These are phyloP conservation scores for Eremobia ochroleuca DNA, from an alignment of 2,888 invertebrate genomes.

Conservation along the genomic window DNA sequence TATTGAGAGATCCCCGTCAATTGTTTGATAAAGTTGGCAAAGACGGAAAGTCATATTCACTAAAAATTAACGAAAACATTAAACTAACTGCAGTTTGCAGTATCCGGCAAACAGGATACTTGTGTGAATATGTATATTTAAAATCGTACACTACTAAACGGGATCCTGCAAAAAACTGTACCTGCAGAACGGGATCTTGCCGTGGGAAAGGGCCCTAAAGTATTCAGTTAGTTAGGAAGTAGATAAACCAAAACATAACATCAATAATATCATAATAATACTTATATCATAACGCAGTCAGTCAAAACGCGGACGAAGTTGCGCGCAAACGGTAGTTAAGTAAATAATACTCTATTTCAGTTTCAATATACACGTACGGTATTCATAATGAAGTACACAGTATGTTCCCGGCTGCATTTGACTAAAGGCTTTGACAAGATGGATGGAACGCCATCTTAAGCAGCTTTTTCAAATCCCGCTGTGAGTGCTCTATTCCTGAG, in stretches of 20 bases:
- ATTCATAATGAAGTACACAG: conserved; percentile 32
- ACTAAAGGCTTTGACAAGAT: conserved; percentile 51
- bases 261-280: background rate
- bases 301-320: conserved; percentile 8
- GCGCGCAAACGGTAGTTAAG: conserved; percentile 23
- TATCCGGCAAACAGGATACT: no score
- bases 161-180: no score
- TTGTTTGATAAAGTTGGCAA: no score
- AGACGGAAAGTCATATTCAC: no score
- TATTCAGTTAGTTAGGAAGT: background rate
- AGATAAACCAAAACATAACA: background rate
- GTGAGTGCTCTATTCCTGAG: conserved; percentile 40
- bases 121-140: no score
- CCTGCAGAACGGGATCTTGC: no score
- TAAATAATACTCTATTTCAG: conserved; percentile 41
- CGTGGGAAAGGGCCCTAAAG: no score
- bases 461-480: conserved; percentile 58
- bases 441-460: conserved; percentile 54
- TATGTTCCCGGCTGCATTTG: conserved; percentile 46
- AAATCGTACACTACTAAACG: no score
- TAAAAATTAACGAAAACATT: no score
- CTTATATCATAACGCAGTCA: conserved; percentile 5
- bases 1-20: no score
- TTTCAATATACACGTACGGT: conserved; percentile 36
- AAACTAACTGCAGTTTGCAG: no score